Percentiles rank a stretch among this genome's conserved stretches.
Evolutionary conservation across 2,797 vertebrate genomes (phyloP).

Genomic region (Platyrinchus mystaceus): DNA sequence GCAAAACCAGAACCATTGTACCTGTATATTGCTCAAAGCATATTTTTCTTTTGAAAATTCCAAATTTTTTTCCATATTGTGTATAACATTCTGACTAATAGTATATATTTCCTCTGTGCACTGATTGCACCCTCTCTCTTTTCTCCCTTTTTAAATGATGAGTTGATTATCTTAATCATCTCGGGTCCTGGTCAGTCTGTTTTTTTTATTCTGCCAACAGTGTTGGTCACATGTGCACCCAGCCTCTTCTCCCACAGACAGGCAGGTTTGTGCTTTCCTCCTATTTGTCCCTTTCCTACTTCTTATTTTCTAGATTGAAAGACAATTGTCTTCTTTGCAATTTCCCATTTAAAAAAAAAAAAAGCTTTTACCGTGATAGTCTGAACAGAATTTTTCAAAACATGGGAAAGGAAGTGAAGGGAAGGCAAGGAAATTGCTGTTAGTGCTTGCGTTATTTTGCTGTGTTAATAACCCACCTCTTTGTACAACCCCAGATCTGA

Average conservation of each 20-base stretch:
- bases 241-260: background rate
- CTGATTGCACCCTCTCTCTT: background rate
- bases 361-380: background rate
- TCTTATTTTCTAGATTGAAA: background rate
- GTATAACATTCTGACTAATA: background rate
- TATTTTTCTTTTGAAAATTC: background rate
- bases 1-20: background rate
- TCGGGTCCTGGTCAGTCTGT: background rate
- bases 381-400: background rate
- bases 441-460: background rate
- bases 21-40: background rate
- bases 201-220: background rate
- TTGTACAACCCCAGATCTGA: background rate
- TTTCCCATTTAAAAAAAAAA: background rate
- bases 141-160: background rate
- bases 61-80: background rate
- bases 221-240: background rate
- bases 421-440: background rate
- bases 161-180: background rate
- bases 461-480: background rate
- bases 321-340: background rate
- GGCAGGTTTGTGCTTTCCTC: background rate
- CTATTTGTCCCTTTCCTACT: background rate
- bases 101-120: background rate
- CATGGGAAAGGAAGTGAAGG: no score